phyloP scores from a whole-genome alignment of 2,113 vertebrate genomes.

The Conger conger region DNA sequence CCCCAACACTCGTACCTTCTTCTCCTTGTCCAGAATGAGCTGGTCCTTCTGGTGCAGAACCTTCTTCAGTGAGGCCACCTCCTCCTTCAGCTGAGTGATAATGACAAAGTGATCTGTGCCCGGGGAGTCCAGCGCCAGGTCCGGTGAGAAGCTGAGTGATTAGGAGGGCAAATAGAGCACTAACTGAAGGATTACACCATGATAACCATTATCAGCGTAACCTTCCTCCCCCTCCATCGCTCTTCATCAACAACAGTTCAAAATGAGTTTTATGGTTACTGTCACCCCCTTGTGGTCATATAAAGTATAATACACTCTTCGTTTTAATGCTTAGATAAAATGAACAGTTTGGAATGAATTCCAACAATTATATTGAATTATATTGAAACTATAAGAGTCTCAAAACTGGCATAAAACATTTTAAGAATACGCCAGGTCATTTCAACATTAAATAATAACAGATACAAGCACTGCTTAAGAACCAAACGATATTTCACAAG shows the following conservation, averaged over 20 bases:
- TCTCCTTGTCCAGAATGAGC: slow-evolving; percentile 79
- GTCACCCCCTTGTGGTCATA: background rate
- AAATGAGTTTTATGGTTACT: background rate
- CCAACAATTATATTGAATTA: background rate
- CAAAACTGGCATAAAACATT: background rate
- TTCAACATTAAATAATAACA: background rate
- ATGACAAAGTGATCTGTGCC: slow-evolving; percentile 78
- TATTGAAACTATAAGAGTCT: background rate
- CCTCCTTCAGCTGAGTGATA: slow-evolving; percentile 79
- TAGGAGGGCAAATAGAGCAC: background rate
- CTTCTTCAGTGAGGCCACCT: slow-evolving; percentile 77
- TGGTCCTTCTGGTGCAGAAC: slow-evolving; percentile 80
- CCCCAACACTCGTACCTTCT: slow-evolving; percentile 63
- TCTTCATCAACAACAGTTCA: background rate
- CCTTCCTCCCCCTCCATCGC: background rate
- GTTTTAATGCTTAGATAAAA: background rate
- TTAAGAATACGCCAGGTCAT: background rate
- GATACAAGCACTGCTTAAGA: background rate
- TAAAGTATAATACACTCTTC: background rate
- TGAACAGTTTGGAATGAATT: background rate
- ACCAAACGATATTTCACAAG: background rate
- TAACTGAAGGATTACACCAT: background rate
- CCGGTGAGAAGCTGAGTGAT: slow-evolving; percentile 27
- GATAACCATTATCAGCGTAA: background rate
- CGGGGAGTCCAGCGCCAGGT: slow-evolving; percentile 70